Base-by-base conservation (phyloP, 1,140 invertebrate species). In the Trypoxylus dichotomus region DNA sequence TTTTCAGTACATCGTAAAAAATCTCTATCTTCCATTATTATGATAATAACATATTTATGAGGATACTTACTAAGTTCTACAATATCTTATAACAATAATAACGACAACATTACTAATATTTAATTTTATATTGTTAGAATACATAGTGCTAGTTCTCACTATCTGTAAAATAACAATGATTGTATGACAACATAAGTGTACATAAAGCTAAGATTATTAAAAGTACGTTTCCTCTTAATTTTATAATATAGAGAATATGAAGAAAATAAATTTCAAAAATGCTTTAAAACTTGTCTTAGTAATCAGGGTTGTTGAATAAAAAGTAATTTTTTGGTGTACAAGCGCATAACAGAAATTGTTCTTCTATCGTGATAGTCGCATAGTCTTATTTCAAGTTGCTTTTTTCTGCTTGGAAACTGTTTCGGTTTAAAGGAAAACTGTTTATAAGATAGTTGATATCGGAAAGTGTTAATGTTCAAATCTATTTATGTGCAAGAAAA, bases 1-100 rank as follows among this genome's bases (percentile, higher is more conserved):
- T 68, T 68, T 68, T 68, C 11, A 68, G 8, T 68, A 68, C 21
- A 68, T 68, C 27, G 27, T 68, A 68, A 68, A 54, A 68, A 68
- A 68, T 68, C 60, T 68, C 24, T 68, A 68, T 68, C 60, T 68
- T 68, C 60, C 60, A 68, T 68, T 27, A 68, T 29, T 27, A 68
- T 68, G 27, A 68, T 68, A 68, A 68, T 68, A 68, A 68, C 1
- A 29, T 29, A 68, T 27, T 68, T 68, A 58, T 8, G 32, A 37
- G 5, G 10, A 37, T 37, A 37, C 10, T 58, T 10, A 58, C 2
- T 58, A 58, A 58, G 47, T 58, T 58, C 21, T 58, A 21, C 47
- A 58, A 58, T 58, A 58, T 58, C 15, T 19, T 58, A 0, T 2
- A 58, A 21, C 21, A 21, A 58, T 58, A n/a, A 21, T 58, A 58